Evolutionary conservation across 37 sponge, comb jelly and placozoan species (phyloP), one percentile per base, ranked within the genome.

Genomic region (Geodia barretti): DNA sequence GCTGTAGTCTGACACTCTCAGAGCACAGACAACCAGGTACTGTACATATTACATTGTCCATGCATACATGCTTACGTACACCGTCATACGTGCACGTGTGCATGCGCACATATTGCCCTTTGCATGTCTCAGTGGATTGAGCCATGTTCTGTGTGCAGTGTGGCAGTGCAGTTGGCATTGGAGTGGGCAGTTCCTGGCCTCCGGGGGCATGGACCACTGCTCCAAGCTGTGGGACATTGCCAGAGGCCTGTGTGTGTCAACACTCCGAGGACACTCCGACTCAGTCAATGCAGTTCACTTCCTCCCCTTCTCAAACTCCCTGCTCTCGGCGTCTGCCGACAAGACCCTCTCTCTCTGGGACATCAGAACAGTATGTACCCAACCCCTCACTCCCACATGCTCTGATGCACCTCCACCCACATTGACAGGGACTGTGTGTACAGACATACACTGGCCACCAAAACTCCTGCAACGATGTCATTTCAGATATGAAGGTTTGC

Each of bases 321-420:
- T 98, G 8, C 29, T 69, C 63, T 88, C 90, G 3, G 77, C 92
- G 74, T 98, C 98, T 28, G 89, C 96, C 28, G 98, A 98, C 70
- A 98, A 93, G 88, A 93, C 90, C 63, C 78, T 95, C n/a, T 91
- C 94, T 29, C 81, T 98, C n/a, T 98, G 98, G 98, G 98, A 98
- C 60, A 79, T 68, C n/a, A 87, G 96, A 77, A 91, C 92, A 17
- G 95, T 91, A 34, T 54, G 95, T 62, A 2, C 0, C 9, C 21
- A 2, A 41, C 28, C 60, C 63, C 3, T 8, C 61, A 26, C 4
- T 29, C 8, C 26, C n/a, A 11, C 26, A 14, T 65, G 21, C 8
- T 14, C 28, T 21, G 19, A 58, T 11, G 60, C 19, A 11, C 19
- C 19, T 58, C 60, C 19, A 58, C 19, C 60, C 60, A 19, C 30